These are phyloP conservation scores for Calephelis virginiensis DNA, from an alignment of 1,140 invertebrate species.

Conservation along the genomic window DNA sequence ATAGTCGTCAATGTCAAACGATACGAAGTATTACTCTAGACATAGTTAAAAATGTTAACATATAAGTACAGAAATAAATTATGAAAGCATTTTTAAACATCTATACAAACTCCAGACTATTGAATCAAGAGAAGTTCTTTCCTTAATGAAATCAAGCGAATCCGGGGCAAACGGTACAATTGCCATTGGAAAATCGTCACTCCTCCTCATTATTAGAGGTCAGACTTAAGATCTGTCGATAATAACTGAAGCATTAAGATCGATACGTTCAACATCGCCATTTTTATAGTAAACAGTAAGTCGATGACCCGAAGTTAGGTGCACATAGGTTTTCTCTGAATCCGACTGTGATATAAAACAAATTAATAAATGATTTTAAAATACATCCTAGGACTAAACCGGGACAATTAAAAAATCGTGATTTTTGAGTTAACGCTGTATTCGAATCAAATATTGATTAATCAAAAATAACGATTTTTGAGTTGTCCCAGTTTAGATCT, in stretches of 20 bases:
- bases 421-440: too few species aligned
- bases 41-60: too few species aligned
- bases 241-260: conserved; percentile 39
- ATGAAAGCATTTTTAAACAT: conserved; percentile 17
- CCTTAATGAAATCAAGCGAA: conserved; percentile 43
- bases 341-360: not conserved
- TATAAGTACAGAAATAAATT: not conserved
- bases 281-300: conserved; percentile 50
- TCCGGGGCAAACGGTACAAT: conserved; percentile 41
- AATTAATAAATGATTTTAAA: too few species aligned
- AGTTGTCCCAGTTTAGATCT: too few species aligned
- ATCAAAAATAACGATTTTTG: too few species aligned
- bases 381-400: too few species aligned
- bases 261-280: conserved; percentile 44
- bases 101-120: conserved; percentile 8
- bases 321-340: not conserved
- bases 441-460: too few species aligned
- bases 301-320: conserved; percentile 43
- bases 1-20: too few species aligned
- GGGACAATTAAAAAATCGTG: too few species aligned
- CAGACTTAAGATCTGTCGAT: conserved; percentile 24
- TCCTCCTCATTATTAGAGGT: conserved; percentile 32
- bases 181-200: conserved; percentile 34
- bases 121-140: conserved; percentile 13
- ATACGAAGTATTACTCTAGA: too few species aligned